phyloP scores from a whole-genome alignment of 64 coral and sea anemone species.

The Montipora sp. region DNA sequence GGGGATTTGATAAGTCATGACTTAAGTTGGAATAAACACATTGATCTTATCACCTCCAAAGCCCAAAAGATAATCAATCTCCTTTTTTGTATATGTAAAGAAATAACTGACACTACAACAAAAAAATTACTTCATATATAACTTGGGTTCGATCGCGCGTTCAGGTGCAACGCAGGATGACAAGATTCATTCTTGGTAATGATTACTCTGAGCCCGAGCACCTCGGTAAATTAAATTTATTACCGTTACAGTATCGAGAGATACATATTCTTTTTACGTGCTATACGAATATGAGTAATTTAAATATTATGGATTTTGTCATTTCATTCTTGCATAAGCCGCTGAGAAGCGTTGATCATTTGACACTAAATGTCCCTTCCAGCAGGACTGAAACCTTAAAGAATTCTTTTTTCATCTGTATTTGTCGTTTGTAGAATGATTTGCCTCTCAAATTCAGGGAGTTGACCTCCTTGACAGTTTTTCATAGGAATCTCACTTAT shows the following conservation, averaged over 20 bases:
- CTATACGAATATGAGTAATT: too few relatives aligned
- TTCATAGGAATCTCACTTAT: too few relatives aligned
- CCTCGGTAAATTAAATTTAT: too few relatives aligned
- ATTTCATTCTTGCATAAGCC: too few relatives aligned
- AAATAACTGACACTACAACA: background rate
- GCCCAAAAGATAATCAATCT: slow-evolving; percentile 13
- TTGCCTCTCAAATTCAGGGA: too few relatives aligned
- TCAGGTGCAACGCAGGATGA: background rate
- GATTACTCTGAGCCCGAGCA: background rate
- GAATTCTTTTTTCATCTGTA: too few relatives aligned
- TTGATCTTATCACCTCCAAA: slow-evolving; percentile 16
- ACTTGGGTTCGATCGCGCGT: background rate
- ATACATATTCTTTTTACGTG: background rate
- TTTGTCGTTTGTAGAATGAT: too few relatives aligned
- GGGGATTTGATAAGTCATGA: background rate
- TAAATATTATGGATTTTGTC: too few relatives aligned
- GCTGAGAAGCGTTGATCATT: too few relatives aligned
- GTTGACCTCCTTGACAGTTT: too few relatives aligned
- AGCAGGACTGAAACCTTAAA: too few relatives aligned
- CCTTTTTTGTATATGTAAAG: background rate
- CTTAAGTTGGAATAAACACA: slow-evolving; percentile 25
- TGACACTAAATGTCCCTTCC: too few relatives aligned
- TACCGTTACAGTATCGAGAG: background rate
- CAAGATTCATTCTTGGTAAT: background rate
- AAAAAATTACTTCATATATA: background rate